Conservation (phyloP, 1,140 invertebrate genomes). For the Heliconius nattereri region DNA sequence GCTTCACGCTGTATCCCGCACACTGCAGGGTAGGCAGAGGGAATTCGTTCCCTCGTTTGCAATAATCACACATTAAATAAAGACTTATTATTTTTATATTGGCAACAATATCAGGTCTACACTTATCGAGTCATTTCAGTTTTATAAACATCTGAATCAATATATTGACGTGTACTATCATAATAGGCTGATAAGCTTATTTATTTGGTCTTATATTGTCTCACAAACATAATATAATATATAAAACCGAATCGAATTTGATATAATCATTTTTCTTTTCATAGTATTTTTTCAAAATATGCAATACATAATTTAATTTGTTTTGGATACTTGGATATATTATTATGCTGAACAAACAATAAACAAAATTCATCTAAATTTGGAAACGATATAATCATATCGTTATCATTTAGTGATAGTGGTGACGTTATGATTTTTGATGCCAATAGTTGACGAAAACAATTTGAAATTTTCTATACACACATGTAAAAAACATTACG, state of each 20-base stretch:
- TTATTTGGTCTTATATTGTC: not conserved
- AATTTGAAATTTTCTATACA: not conserved
- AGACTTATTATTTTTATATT: not conserved
- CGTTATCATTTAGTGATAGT: not conserved
- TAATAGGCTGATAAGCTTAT: slow-evolving; percentile 14
- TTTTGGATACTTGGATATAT: no score
- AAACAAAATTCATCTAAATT: not conserved
- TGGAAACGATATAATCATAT: not conserved
- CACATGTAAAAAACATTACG: not conserved
- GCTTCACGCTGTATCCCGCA: no score
- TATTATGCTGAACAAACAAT: not conserved
- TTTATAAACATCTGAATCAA: slow-evolving; percentile 34
- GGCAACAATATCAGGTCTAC: slow-evolving; percentile 30
- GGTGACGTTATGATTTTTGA: not conserved
- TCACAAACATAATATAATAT: not conserved
- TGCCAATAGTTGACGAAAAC: not conserved
- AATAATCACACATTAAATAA: not conserved
- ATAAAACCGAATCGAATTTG: not conserved
- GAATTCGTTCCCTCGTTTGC: no score
- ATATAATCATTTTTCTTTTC: not conserved
- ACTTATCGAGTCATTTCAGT: slow-evolving; percentile 26
- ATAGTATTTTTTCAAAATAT: no score
- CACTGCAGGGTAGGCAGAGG: no score
- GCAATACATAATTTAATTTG: no score
- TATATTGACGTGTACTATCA: slow-evolving; percentile 29